Base-by-base conservation (phyloP, 2,113 vertebrate species). In the Atrichornis clamosus region DNA sequence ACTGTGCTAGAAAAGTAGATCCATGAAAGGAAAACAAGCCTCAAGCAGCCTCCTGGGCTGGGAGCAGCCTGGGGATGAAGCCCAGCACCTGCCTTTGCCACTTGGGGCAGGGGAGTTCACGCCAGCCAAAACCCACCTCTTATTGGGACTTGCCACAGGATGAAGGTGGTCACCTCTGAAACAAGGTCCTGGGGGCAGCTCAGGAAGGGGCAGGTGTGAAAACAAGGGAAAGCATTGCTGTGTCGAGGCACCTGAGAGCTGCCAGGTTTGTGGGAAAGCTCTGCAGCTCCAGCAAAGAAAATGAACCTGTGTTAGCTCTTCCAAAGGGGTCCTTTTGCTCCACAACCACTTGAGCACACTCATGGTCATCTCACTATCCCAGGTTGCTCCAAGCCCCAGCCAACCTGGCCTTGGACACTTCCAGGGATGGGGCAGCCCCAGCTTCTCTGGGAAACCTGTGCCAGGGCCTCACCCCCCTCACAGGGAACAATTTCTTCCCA, bases 361-460 rank as follows among this genome's bases (percentile, higher is more conserved):
- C 1, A 20, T 15, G 27, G 10, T 41, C 63, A 64, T 11, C 46
- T 50, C 87, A 46, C 60, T 2, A 0, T 0, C 27, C 44, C 86
- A 50, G 15, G 27, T 0, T 30, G 33, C 27, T 81, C 46, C 53
- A 33, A 67, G 33, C 8, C 33, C 44, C 0, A 0, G n/a, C 19
- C 68, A 46, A 0, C 28, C 33, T 46, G 60, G 33, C 52, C 37
- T 74, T 2, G 44, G 2, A 2, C 52, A 81, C n/a, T 74, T 0
- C 26, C 35, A 35, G 58, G 32, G 68, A 50, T 52, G 68, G 6
- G 37, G 27, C 35, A 80, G 67, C 50, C 59, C 33, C 59, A 73
- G 68, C 52, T 52, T 0, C 77, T 67, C 32, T 59, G 68, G 27
- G 10, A 22, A 74, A 3, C 44, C 64, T 47, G 39, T 78, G 64